Base-by-base conservation (phyloP, 1,140 invertebrate genomes). In the Drosophila arizonae region DNA sequence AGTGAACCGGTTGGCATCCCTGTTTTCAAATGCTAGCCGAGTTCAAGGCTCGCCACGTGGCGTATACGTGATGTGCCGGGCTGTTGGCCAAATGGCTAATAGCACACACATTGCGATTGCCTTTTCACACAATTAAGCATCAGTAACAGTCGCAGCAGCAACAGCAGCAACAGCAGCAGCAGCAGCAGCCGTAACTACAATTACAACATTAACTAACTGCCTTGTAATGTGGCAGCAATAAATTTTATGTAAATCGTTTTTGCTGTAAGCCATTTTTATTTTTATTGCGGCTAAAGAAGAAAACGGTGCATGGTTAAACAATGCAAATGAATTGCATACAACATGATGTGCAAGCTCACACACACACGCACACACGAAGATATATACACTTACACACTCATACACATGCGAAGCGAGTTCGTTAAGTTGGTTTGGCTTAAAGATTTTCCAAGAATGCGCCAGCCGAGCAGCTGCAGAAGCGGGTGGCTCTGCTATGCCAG, bases 181-280 rank as follows among this genome's bases (percentile, higher is more conserved):
- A 45, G 28, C 55, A 51, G 33, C 51, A 41, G 26, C 45, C 60
- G 26, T 26, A 63, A 58, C 66, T 58, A 57, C 65, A 72, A 72
- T 68, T 58, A 70, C 80, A 78, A 51, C 79, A 87, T 87, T 87
- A 88, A 88, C 79, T 84, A 88, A 80, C 84, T 88, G 70, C 76
- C 66, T 80, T 77, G 84, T 88, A 88, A 88, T 88, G 84, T 88
- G 84, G 84, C 84, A 88, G 84, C 84, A 74, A 88, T 88, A 88
- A 88, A 88, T 88, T 88, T 82, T 82, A 88, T 88, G 80, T 88
- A 88, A 88, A 88, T 88, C 85, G 79, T 75, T 66, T 77, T 72
- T 79, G 67, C 60, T 80, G 65, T 68, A 55, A 71, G 72, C 67
- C 54, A 65, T 68, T 60, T 46, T 46, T 15, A 48, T 50, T 65